A percentile compares a stretch with the other conserved stretches of the same genome.
phyloP scores from a whole-genome alignment of 2,888 invertebrate species.

The Ectemnius lituratus region DNA sequence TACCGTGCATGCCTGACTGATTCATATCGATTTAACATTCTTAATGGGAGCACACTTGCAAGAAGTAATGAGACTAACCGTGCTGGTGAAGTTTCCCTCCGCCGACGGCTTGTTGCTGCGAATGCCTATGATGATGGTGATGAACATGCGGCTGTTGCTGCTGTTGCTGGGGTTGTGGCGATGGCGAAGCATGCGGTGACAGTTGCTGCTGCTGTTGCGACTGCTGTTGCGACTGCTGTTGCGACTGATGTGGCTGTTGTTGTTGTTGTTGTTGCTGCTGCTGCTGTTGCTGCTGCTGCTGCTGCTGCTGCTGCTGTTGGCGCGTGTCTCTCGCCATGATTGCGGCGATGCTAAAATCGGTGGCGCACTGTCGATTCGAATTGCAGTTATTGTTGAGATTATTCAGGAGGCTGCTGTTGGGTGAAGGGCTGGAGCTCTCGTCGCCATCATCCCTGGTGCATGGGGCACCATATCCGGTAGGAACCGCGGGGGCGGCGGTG shows the following conservation, averaged over 20 bases:
- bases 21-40: no score
- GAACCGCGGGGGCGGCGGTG: slow-evolving; percentile 67
- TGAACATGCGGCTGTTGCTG: slow-evolving; percentile 76
- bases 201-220: slow-evolving; percentile 79
- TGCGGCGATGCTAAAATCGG: slow-evolving; percentile 97
- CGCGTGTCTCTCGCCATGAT: slow-evolving; percentile 90
- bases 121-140: slow-evolving; percentile 76
- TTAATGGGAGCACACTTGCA: background rate
- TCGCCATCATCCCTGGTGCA: slow-evolving; percentile 80
- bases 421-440: slow-evolving; percentile 81
- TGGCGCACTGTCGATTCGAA: slow-evolving; percentile 88
- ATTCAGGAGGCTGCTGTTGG: slow-evolving; percentile 72
- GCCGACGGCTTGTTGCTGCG: slow-evolving; percentile 72
- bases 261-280: slow-evolving; percentile 79
- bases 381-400: slow-evolving; percentile 73
- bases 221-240: no score
- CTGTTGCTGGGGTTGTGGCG: slow-evolving; percentile 65
- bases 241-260: slow-evolving; percentile 74
- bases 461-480: slow-evolving; percentile 66
- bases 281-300: slow-evolving; percentile 79
- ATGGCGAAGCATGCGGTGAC: slow-evolving; percentile 46
- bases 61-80: slow-evolving; percentile 62
- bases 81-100: slow-evolving; percentile 74
- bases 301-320: slow-evolving; percentile 81
- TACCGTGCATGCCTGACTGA: no score